Evolutionary conservation across 2,888 invertebrate genomes (phyloP), one percentile per base, ranked within the genome.

Genomic region (Pseudoips prasinana): DNA sequence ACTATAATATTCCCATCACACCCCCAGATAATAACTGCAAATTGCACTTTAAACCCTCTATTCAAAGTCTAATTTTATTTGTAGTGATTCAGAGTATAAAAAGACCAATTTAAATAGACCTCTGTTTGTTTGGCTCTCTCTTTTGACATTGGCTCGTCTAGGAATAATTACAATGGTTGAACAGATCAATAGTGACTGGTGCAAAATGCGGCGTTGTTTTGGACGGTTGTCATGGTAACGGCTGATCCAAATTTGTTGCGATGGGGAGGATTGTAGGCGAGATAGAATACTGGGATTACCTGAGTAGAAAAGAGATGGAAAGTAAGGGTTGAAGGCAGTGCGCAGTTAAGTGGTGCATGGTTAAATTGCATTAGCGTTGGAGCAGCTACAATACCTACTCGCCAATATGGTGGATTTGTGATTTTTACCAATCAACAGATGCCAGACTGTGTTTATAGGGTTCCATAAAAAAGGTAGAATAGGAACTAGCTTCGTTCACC

Each of bases 281-380:
- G 54, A 48, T 66, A 64, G 34, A 36, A 22, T 34, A 30, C 53
- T 40, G 40, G 10, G 9, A 19, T 37, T 20, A 4, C 7, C 18
- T 35, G 36, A 35, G 39, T 22, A 54, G 34, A 51, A 73, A 35
- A 56, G 66, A 46, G 75, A 73, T 9, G 29, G 25, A 20, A 10
- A 33, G 48, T 51, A 56, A 53, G 69, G 82, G 76, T 74, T 63
- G 66, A 60, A 61, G 80, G 75, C 78, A 80, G 57, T 68, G 72
- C 66, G 65, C 73, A 73, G 65, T 80, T 72, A 70, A 64, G 63
- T 58, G 61, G 53, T 66, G 73, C 67, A 68, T 62, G 66, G 69
- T 64, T 72, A 79, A 83, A 85, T 84, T 86, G 82, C 79, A 85
- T 84, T 84, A 79, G 67, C 39, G 33, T 48, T 33, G 8, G 58